Percentiles rank a stretch among this genome's conserved stretches.
phyloP scores from a whole-genome alignment of 2,888 invertebrate genomes.

The Protonemura montana region DNA sequence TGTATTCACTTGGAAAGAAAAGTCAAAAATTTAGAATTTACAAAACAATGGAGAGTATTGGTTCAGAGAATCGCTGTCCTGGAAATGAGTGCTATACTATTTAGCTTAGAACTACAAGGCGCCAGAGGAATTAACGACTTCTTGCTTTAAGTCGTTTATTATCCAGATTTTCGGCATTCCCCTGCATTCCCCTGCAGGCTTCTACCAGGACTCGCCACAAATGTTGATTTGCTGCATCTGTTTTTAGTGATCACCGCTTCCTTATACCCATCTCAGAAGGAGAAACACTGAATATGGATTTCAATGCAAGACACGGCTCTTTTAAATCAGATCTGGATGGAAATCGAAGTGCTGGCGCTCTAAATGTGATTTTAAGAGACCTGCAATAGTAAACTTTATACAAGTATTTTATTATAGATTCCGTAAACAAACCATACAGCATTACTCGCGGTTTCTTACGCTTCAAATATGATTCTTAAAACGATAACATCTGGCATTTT shows the following conservation, averaged over 20 bases:
- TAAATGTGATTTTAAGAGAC: neutral
- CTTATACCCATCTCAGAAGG: neutral
- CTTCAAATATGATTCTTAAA: slow-evolving; percentile 21
- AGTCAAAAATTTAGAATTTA: slow-evolving; percentile 25
- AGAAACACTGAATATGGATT: neutral
- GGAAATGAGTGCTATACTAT: neutral
- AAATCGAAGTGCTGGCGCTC: neutral
- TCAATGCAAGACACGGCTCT: neutral
- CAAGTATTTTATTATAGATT: neutral
- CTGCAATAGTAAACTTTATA: neutral
- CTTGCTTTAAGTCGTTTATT: neutral
- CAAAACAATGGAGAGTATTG: slow-evolving; percentile 23
- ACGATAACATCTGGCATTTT: neutral
- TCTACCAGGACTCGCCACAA: slow-evolving; percentile 25
- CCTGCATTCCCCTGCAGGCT: no score
- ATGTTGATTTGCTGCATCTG: slow-evolving; percentile 16
- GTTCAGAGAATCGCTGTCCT: neutral
- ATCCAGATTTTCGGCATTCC: neutral
- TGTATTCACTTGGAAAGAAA: slow-evolving; percentile 30
- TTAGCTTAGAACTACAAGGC: neutral
- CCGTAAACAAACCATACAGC: neutral
- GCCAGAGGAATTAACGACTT: slow-evolving; percentile 26
- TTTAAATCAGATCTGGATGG: neutral
- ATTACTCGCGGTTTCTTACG: neutral
- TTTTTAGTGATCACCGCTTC: neutral